phyloP scores from a whole-genome alignment of 2,113 vertebrate genomes.

The Apistogramma diplotaenia region DNA sequence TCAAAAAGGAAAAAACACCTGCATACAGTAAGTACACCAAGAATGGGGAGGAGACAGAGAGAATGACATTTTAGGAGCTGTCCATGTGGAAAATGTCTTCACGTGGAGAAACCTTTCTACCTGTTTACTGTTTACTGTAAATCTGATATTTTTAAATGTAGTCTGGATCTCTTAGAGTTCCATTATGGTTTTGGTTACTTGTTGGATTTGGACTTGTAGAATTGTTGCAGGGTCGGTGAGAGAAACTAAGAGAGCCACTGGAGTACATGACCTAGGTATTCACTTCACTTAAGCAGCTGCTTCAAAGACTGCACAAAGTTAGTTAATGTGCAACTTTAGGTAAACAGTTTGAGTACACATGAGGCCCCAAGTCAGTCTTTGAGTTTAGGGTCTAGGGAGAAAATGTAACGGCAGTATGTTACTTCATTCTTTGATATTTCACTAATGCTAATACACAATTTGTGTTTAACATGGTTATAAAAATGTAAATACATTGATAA shows the following conservation, averaged over 20 bases:
- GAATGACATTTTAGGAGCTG: background rate
- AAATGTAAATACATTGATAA: background rate
- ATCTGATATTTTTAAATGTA: background rate
- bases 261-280: slow-evolving; percentile 18
- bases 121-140: background rate
- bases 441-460: background rate
- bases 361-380: slow-evolving; percentile 45
- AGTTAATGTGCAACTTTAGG: slow-evolving; percentile 75
- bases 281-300: slow-evolving; percentile 6
- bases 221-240: background rate
- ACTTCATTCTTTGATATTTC: background rate
- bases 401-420: background rate
- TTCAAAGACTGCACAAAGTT: slow-evolving; percentile 62
- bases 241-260: slow-evolving; percentile 14
- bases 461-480: slow-evolving; percentile 3
- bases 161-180: background rate
- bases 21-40: background rate
- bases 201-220: background rate
- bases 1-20: background rate
- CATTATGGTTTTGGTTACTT: background rate
- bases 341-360: slow-evolving; percentile 65
- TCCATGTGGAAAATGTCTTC: background rate
- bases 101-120: background rate
- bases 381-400: background rate
- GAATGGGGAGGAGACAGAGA: background rate